A percentile compares a stretch with the other conserved stretches of the same genome.
Conservation (phyloP, 2,888 invertebrate species). For the Drosophila dives region DNA sequence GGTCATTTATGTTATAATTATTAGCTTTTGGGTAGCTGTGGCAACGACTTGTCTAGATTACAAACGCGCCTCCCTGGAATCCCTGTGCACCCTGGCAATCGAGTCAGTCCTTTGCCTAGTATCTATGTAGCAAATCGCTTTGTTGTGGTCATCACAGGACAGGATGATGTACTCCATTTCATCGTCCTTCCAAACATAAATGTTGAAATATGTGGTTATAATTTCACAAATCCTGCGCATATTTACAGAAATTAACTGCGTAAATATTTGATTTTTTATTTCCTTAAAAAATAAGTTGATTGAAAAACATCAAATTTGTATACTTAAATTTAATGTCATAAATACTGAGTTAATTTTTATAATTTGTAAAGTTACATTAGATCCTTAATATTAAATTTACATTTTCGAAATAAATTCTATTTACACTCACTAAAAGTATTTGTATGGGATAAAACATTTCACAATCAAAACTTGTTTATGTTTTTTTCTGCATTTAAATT, state of each 20-base stretch:
- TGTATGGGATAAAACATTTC: background rate
- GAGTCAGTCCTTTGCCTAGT: background rate
- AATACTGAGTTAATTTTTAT: background rate
- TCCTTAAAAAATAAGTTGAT: background rate
- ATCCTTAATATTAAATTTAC: background rate
- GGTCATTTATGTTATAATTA: constrained; percentile 56
- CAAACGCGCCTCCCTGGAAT: constrained; percentile 1
- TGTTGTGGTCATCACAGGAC: constrained; percentile 52
- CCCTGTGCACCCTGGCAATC: background rate
- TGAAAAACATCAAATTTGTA: background rate
- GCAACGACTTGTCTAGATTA: constrained; percentile 51
- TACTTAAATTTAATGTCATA: background rate
- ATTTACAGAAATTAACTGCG: background rate
- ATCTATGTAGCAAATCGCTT: constrained; percentile 21
- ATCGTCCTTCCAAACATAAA: background rate
- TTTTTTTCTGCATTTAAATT: background rate
- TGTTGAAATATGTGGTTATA: background rate
- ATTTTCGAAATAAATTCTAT: background rate
- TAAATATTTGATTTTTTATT: background rate
- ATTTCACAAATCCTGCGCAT: background rate
- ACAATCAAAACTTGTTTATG: background rate
- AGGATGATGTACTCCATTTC: constrained; percentile 9
- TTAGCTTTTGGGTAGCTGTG: constrained; percentile 58
- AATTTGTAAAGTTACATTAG: background rate
- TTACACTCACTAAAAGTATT: background rate